These are phyloP conservation scores for Meiosimyza decipiens DNA, from an alignment of 2,888 invertebrate species.

Conservation along the genomic window DNA sequence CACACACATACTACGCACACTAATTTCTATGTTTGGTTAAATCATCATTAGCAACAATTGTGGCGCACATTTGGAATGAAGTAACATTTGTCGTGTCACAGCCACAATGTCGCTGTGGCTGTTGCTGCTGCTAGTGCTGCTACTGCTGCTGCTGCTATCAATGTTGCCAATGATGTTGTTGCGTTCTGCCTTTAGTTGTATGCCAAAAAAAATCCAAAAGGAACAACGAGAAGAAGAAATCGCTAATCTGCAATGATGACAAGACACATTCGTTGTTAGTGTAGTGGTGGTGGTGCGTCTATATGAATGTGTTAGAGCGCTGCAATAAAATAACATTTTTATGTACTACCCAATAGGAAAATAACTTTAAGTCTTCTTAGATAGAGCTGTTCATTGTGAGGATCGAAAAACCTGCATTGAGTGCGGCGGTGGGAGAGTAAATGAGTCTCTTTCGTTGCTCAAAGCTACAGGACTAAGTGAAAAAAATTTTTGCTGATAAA, in stretches of 20 bases:
- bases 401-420: too few relatives aligned
- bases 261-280: not conserved
- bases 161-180: not conserved
- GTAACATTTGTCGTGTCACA: not conserved
- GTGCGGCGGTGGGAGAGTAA: too few relatives aligned
- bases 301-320: not conserved
- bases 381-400: too few relatives aligned
- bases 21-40: slow-evolving; percentile 21
- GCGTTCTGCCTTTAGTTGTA: not conserved
- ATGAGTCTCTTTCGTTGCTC: too few relatives aligned
- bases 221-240: slow-evolving; percentile 1
- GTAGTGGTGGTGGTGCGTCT: not conserved
- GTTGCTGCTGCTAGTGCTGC: not conserved
- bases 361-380: too few relatives aligned
- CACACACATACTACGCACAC: not conserved
- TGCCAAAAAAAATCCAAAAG: not conserved
- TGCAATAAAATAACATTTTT: not conserved
- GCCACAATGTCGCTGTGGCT: slow-evolving; percentile 1
- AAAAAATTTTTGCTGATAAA: too few relatives aligned
- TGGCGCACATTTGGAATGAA: not conserved
- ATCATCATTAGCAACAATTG: slow-evolving; percentile 20
- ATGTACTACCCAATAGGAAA: too few relatives aligned
- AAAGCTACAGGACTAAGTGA: too few relatives aligned
- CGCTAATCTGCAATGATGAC: slow-evolving; percentile 21
- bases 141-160: not conserved